Evolutionary conservation across 2,888 invertebrate genomes (phyloP), one percentile per base, ranked within the genome.

Genomic region (Strigamia maritima): DNA sequence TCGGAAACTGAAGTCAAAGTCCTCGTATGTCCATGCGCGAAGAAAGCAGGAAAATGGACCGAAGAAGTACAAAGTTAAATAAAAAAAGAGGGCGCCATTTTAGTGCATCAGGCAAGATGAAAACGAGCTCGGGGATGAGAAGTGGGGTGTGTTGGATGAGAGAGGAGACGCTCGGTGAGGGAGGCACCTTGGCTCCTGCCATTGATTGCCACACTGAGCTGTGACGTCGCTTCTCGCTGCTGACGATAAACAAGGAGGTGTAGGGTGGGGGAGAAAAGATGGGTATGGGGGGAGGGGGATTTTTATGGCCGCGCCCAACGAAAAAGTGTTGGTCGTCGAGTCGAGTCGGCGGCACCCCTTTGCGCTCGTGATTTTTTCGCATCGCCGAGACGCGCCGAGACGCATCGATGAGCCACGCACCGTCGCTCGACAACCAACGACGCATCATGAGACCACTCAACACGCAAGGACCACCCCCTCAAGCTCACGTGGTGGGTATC

Each of bases 401-500:
- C 70, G 70, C 70, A 70, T 70, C 70, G 28, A 70, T 70, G 70
- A 70, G 70, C 70, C 70, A 70, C 70, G 70, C 70, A 70, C 70
- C 70, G 70, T 14, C 70, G 70, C 70, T 28, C 28, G 70, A 70
- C 70, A 28, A 70, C 70, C 26, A 70, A 70, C 70, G 70, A 28
- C 28, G 44, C 77, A 77, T 49, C 49, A 77, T 77, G 77, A 40
- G 77, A 49, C 70, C 70, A 70, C 77, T 77, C 77, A 77, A 77
- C 77, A 44, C 77, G 77, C 77, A 44, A 70, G 70, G 77, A 44
- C 77, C 44, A 49, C 77, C 77, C 49, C 77, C 77, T 38, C 77
- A 77, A 49, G 77, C 77, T 77, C 77, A 77, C 49, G 77, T 77
- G 77, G 77, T 77, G 77, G 77, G 77, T 77, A 77, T 44, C 49